Evolutionary conservation across 2,888 invertebrate genomes (phyloP), one percentile per base, ranked within the genome.

Genomic region (Cataglyphis livida): DNA sequence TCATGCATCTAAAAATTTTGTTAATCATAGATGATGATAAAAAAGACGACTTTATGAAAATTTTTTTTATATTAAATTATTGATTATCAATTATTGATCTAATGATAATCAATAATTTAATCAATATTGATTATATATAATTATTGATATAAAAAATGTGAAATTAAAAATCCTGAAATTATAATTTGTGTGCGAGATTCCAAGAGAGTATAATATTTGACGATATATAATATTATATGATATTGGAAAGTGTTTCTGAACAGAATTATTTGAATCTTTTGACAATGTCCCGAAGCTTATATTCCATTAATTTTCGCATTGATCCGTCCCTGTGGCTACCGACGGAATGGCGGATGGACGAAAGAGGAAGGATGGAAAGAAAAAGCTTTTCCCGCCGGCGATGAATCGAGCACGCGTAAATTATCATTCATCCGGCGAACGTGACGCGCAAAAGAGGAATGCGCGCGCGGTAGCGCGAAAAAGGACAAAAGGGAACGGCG

Each of bases 341-440:
- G 35, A 32, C 59, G 32, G 32, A 28, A 15, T 35, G 65, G n/a
- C 15, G 71, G 18, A 78, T 15, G 25, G 41, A 68, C 59, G 65
- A 44, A 57, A 54, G 81, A 15, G 76, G 15, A 54, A 62, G 65
- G 70, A 61, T 61, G 64, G 57, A 66, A 59, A 81, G 84, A 81
- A 83, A 82, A 83, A 83, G 82, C 82, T 82, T 74, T 79, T 78
- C 73, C 81, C 78, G 65, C 38, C 64, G n/a, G 64, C 65, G 73
- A 64, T 82, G 87, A 84, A 84, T 82, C 84, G 65, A 61, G 82
- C 66, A 71, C 71, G 81, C 84, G 86, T 88, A 88, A 88, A 88
- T 88, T 88, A 87, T 88, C 71, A 88, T 83, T 84, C 88, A 81
- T 81, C 84, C 81, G 84, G 81, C 76, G 83, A 84, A 73, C 82